These are phyloP conservation scores for Chloropsis cyanopogon DNA, from an alignment of 2,113 vertebrate species.

Conservation along the genomic window DNA sequence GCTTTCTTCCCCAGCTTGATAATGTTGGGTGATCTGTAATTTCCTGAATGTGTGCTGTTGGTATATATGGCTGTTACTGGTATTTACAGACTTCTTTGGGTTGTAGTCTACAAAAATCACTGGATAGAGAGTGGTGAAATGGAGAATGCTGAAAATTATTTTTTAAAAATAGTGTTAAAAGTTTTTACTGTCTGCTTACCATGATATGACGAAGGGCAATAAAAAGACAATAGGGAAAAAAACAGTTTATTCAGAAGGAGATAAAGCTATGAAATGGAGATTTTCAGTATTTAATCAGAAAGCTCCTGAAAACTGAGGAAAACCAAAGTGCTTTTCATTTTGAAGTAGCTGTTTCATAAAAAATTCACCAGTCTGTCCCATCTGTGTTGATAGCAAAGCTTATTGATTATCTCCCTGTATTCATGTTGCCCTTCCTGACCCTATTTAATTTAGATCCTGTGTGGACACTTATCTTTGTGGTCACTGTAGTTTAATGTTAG, in stretches of 20 bases:
- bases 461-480: constrained; percentile 26
- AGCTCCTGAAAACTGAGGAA: neutral
- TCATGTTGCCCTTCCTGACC: neutral
- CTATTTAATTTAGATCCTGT: constrained; percentile 41
- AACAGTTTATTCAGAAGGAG: neutral
- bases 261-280: neutral
- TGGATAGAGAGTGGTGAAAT: neutral
- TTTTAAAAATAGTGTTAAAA: neutral
- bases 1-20: neutral
- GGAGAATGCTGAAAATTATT: neutral
- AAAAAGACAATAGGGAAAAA: neutral
- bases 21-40: neutral
- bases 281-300: neutral
- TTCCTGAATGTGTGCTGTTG: neutral
- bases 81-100: neutral
- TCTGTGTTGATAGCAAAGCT: neutral
- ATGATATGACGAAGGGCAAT: neutral
- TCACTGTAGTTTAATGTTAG: neutral
- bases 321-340: neutral
- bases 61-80: neutral
- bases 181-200: neutral
- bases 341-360: neutral
- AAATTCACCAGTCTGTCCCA: neutral
- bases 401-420: constrained; percentile 34
- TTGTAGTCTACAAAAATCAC: neutral